Percentiles rank a stretch among this genome's conserved stretches.
Conservation (phyloP, 2,888 invertebrate genomes). For the Chrysolina americana region DNA sequence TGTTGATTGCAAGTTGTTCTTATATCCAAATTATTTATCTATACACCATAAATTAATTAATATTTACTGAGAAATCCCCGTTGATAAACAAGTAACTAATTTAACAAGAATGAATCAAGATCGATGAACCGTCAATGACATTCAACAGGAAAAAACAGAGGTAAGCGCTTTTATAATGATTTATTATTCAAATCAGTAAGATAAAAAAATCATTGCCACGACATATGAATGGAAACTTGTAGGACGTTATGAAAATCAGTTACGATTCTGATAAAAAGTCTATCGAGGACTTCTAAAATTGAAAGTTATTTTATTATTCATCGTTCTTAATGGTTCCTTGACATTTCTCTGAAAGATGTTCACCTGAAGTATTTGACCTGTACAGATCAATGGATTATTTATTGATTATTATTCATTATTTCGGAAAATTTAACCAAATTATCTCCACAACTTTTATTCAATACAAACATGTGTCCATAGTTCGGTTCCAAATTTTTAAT, state of each 20-base stretch:
- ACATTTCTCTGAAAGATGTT: no score
- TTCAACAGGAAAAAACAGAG: slow-evolving; percentile 38
- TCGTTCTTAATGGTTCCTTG: no score
- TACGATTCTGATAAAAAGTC: no score
- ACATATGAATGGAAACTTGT: neutral
- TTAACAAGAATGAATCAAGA: slow-evolving; percentile 3
- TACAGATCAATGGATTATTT: no score
- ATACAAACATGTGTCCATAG: no score
- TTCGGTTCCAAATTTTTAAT: no score
- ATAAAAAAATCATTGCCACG: slow-evolving; percentile 36
- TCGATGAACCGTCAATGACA: slow-evolving; percentile 24
- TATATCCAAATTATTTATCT: neutral
- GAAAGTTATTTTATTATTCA: no score
- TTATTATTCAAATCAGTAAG: slow-evolving; percentile 37
- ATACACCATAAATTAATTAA: neutral
- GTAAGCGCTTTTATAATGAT: slow-evolving; percentile 35
- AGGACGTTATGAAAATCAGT: neutral
- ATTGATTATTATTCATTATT: no score
- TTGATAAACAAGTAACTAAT: slow-evolving; percentile 13
- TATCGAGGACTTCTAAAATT: no score
- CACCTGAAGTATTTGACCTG: no score
- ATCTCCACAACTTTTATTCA: no score
- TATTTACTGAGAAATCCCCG: neutral
- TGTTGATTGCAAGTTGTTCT: neutral
- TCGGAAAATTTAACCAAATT: no score